Percentiles rank a stretch among this genome's conserved stretches.
These are phyloP conservation scores for Trachelus iudaicus DNA, from an alignment of 2,888 invertebrate species.

Conservation along the genomic window DNA sequence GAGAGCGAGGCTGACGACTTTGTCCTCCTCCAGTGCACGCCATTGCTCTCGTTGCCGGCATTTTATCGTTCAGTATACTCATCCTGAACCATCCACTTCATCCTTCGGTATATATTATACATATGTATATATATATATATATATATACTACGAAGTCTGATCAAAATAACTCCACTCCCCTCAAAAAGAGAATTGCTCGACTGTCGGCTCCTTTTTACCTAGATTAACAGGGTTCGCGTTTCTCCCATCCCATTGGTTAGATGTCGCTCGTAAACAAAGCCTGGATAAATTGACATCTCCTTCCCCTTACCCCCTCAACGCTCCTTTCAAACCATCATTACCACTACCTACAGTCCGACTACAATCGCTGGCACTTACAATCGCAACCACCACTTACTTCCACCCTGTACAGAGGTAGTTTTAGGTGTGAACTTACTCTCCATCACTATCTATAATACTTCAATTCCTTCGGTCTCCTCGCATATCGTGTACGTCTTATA, in stretches of 20 bases:
- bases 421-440: background rate
- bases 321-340: background rate
- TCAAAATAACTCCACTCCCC: conserved; percentile 2
- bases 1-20: conserved; percentile 35
- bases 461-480: background rate
- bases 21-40: conserved; percentile 47
- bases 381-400: background rate
- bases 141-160: background rate
- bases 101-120: background rate
- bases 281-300: conserved; percentile 43
- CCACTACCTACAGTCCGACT: conserved; percentile 8
- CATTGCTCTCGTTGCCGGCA: conserved; percentile 54
- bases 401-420: background rate
- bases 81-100: conserved; percentile 2
- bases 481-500: background rate
- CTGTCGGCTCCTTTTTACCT: conserved; percentile 33
- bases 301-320: background rate
- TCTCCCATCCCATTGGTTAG: conserved; percentile 13
- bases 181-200: conserved; percentile 39
- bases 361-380: background rate
- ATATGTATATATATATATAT: background rate
- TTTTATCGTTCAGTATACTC: conserved; percentile 43
- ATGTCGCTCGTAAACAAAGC: conserved; percentile 49
- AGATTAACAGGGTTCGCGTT: conserved; percentile 39
- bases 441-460: background rate